A percentile compares a stretch with the other conserved stretches of the same genome.
phyloP scores from a whole-genome alignment of 2,888 invertebrate genomes.

The Rhagonycha lutea region DNA sequence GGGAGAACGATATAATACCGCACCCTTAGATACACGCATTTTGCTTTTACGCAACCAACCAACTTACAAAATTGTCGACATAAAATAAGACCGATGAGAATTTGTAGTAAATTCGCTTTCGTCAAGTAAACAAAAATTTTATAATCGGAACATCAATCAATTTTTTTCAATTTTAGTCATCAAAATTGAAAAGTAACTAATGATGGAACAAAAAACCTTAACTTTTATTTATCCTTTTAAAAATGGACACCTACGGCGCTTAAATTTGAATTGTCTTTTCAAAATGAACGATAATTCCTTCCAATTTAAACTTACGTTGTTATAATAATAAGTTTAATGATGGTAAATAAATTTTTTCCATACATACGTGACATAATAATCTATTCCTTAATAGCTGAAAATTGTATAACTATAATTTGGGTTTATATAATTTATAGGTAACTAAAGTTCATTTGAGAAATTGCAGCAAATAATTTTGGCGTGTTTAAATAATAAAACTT shows the following conservation, averaged over 20 bases:
- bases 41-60: slow-evolving; percentile 31
- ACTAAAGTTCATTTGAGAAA: neutral
- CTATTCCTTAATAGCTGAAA: neutral
- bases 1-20: slow-evolving; percentile 38
- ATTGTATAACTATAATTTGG: neutral
- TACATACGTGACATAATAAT: neutral
- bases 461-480: neutral
- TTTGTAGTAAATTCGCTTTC: neutral
- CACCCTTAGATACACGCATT: slow-evolving; percentile 37
- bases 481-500: neutral
- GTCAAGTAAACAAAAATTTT: neutral
- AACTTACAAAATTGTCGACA: slow-evolving; percentile 19
- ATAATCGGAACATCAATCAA: neutral
- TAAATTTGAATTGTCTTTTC: neutral
- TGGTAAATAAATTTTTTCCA: neutral
- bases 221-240: neutral
- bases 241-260: neutral
- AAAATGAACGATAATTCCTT: neutral
- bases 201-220: neutral
- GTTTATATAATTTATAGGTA: neutral
- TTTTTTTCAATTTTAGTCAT: neutral
- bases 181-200: neutral
- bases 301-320: neutral
- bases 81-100: slow-evolving; percentile 9
- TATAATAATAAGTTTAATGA: neutral